A percentile compares a stretch with the other conserved stretches of the same genome.
Conservation (phyloP, 2,888 invertebrate genomes). For the Rutpela maculata region DNA sequence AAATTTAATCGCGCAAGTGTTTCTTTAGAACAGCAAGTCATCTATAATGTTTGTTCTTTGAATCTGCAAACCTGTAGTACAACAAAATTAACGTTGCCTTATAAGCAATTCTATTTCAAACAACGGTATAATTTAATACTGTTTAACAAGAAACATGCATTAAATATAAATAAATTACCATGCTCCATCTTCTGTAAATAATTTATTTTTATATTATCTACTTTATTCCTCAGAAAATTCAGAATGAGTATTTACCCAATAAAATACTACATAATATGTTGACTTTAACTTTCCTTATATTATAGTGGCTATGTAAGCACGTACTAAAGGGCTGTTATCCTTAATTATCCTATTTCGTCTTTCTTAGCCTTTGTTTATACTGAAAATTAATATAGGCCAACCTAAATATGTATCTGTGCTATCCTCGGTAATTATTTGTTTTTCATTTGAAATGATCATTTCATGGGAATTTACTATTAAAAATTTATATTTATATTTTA, state of each 20-base stretch:
- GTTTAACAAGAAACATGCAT: neutral
- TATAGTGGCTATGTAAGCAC: constrained; percentile 11
- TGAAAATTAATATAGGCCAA: neutral
- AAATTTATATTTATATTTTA: too few species aligned
- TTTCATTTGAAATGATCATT: too few species aligned
- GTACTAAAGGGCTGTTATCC: constrained; percentile 31
- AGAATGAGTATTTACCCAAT: constrained; percentile 2
- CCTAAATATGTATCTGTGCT: neutral
- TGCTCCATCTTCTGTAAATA: neutral
- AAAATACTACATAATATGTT: constrained; percentile 28
- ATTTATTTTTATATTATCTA: neutral
- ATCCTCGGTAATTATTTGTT: too few species aligned
- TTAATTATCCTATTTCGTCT: constrained; percentile 26
- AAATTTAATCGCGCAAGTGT: too few species aligned
- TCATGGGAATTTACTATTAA: too few species aligned
- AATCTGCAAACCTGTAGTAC: neutral
- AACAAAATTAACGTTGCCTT: too few species aligned
- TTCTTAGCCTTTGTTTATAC: constrained; percentile 3
- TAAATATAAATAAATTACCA: neutral
- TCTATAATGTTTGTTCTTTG: neutral
- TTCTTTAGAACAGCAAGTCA: too few species aligned
- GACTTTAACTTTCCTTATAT: constrained; percentile 34
- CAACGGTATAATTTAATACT: neutral
- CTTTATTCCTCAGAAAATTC: neutral
- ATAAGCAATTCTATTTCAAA: neutral